Evolutionary conservation across 1,140 invertebrate genomes (phyloP).

Genomic region (Parasteatoda tepidariorum): DNA sequence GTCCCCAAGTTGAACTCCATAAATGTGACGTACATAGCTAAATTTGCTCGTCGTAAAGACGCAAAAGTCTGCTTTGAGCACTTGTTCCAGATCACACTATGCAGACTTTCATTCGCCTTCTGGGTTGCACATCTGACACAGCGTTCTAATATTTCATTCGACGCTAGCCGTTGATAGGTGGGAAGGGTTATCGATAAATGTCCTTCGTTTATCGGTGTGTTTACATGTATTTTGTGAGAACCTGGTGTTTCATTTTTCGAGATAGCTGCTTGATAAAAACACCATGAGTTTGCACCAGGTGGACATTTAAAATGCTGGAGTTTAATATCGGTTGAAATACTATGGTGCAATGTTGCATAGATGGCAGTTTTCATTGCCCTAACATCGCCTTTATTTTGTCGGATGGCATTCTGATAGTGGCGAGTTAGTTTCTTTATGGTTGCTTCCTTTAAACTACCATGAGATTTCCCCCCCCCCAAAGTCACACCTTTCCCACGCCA

Average conservation of each 20-base stretch:
- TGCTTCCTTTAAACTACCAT: not conserved
- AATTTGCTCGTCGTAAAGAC: no score
- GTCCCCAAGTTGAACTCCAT: no score
- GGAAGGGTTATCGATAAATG: not conserved
- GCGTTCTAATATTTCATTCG: conserved; percentile 3
- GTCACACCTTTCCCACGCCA: not conserved
- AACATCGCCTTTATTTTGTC: not conserved
- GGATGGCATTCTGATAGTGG: not conserved
- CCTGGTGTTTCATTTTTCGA: not conserved
- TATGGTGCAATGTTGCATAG: not conserved
- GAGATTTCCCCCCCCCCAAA: not conserved
- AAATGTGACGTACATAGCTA: no score
- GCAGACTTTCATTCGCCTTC: conserved; percentile 25
- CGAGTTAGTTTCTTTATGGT: conserved; percentile 1
- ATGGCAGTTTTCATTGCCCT: not conserved
- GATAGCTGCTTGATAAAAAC: not conserved
- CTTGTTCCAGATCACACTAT: not conserved
- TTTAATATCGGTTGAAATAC: not conserved
- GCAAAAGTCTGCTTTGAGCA: not conserved
- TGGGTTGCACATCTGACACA: not conserved
- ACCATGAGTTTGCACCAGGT: not conserved
- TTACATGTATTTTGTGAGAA: not conserved
- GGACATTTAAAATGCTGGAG: conserved; percentile 8
- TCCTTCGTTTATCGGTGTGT: not conserved
- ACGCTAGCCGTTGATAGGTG: conserved; percentile 5